Conservation (phyloP, 2,888 invertebrate genomes). For the Mythimna loreyi region DNA sequence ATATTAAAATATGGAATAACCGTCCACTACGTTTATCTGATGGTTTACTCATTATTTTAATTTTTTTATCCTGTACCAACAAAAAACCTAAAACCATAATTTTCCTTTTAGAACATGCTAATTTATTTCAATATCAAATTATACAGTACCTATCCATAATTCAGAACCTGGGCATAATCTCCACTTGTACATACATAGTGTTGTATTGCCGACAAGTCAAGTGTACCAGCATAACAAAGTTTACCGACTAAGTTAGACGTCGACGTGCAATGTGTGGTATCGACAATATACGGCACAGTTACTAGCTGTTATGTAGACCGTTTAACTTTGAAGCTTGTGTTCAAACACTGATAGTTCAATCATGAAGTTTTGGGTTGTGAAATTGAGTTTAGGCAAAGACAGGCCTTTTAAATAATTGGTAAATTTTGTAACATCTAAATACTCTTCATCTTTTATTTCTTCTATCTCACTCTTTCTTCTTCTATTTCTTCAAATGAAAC, state of each 20-base stretch:
- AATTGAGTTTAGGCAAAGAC: background rate
- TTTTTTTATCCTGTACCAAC: background rate
- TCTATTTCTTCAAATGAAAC: too few species aligned
- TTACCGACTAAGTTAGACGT: slow-evolving; percentile 36
- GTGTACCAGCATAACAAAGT: slow-evolving; percentile 38
- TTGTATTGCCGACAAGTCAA: background rate
- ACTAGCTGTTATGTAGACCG: slow-evolving; percentile 8
- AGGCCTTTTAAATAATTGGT: background rate
- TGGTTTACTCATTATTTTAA: too few species aligned
- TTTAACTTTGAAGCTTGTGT: slow-evolving; percentile 39
- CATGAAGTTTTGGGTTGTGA: slow-evolving; percentile 11
- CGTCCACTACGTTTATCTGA: background rate
- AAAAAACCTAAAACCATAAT: background rate
- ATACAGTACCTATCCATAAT: background rate
- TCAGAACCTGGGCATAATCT: background rate
- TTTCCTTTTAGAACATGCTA: background rate
- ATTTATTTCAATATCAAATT: slow-evolving; percentile 11
- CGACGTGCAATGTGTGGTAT: slow-evolving; percentile 30
- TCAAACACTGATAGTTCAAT: slow-evolving; percentile 27
- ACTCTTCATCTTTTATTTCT: too few species aligned
- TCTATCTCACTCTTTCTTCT: too few species aligned
- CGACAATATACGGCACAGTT: slow-evolving; percentile 31
- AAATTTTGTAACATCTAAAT: background rate
- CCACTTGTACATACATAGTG: background rate
- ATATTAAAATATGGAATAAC: background rate